Conservation (phyloP, 2,113 vertebrate genomes). For the Paedocypris sp. region DNA sequence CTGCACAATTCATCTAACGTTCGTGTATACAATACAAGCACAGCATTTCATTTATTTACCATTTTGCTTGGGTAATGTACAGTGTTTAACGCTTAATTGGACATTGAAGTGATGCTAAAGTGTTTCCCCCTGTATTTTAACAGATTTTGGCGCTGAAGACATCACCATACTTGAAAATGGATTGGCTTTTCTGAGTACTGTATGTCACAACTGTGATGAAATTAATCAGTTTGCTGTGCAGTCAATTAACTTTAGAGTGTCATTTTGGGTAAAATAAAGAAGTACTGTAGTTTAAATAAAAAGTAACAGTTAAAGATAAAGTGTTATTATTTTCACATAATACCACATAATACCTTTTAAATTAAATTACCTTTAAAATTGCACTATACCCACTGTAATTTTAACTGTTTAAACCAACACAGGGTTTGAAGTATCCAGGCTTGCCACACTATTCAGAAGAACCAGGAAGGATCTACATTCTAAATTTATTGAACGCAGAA, state of each 20-base stretch:
- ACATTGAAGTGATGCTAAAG: not conserved
- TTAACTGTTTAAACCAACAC: not conserved
- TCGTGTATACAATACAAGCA: too few relatives aligned
- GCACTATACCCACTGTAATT: not conserved
- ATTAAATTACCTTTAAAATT: not conserved
- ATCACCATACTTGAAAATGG: slow-evolving; percentile 39
- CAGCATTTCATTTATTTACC: too few relatives aligned
- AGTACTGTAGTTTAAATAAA: too few relatives aligned
- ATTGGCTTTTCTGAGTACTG: slow-evolving; percentile 41
- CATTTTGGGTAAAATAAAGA: too few relatives aligned
- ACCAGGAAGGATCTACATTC: slow-evolving; percentile 67
- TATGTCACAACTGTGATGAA: too few relatives aligned
- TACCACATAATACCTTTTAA: too few relatives aligned
- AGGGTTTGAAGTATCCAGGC: slow-evolving; percentile 70
- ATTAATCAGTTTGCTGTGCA: too few relatives aligned
- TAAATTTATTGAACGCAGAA: slow-evolving; percentile 66
- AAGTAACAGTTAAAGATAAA: too few relatives aligned
- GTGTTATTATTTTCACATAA: too few relatives aligned
- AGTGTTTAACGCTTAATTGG: not conserved
- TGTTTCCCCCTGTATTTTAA: not conserved
- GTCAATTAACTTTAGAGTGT: too few relatives aligned
- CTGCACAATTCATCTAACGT: too few relatives aligned
- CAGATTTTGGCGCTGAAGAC: slow-evolving; percentile 44
- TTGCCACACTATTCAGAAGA: slow-evolving; percentile 50
- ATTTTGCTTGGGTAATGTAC: too few relatives aligned